These are phyloP conservation scores for Actinia equina DNA, from an alignment of 64 coral and sea anemone species.

Conservation along the genomic window DNA sequence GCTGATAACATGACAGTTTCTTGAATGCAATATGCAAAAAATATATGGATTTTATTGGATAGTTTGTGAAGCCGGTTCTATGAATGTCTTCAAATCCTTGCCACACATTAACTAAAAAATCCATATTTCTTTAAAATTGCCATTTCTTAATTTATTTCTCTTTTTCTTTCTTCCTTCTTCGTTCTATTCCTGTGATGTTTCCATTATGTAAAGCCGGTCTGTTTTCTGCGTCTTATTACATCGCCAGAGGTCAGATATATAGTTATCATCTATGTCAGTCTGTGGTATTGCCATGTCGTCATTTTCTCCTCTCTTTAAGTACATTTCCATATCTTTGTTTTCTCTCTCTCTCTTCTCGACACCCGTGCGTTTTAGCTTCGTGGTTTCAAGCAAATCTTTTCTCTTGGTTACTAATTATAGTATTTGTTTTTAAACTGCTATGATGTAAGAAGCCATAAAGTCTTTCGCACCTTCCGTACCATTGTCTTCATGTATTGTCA, in stretches of 20 bases:
- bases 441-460: no score
- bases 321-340: neutral
- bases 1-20: conserved; percentile 3
- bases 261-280: neutral
- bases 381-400: neutral
- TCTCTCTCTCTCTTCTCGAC: neutral
- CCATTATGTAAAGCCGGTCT: neutral
- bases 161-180: neutral
- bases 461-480: no score
- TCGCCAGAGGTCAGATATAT: conserved; percentile 7
- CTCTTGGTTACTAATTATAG: neutral
- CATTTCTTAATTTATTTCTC: neutral
- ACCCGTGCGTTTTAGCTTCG: neutral
- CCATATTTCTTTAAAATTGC: neutral
- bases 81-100: neutral
- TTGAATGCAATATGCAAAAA: neutral
- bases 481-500: no score
- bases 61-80: neutral
- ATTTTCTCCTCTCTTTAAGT: neutral
- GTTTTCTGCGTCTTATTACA: neutral
- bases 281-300: neutral
- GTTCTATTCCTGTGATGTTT: neutral
- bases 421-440: no score
- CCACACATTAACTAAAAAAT: neutral
- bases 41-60: neutral